phyloP scores from a whole-genome alignment of 2,113 vertebrate species.

The Gymnogyps californianus region DNA sequence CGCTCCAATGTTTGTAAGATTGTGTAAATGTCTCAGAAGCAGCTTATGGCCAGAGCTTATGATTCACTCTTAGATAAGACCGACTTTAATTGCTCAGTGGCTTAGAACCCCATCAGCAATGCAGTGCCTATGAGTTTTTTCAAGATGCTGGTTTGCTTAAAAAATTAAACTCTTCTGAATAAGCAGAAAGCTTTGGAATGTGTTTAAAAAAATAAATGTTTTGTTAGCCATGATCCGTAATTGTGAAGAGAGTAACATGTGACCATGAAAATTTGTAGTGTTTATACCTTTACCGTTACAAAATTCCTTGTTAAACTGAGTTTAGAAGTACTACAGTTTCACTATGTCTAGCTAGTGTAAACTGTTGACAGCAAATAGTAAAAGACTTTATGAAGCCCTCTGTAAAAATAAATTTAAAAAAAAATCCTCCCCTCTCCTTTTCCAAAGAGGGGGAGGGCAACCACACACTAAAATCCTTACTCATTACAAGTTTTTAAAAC shows the following conservation, averaged over 20 bases:
- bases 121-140: constrained; percentile 15
- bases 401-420: background rate
- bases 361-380: background rate
- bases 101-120: constrained; percentile 13
- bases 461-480: background rate
- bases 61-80: background rate
- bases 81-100: background rate
- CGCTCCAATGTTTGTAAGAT: background rate
- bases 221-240: background rate
- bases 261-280: background rate
- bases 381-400: background rate
- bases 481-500: background rate
- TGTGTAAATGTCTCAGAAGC: background rate
- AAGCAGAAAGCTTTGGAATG: background rate
- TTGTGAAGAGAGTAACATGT: background rate
- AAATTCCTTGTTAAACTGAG: background rate
- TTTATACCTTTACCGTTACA: background rate
- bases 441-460: background rate
- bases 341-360: background rate
- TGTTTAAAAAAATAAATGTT: background rate
- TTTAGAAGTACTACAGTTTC: background rate
- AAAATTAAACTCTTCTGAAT: background rate
- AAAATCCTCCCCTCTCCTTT: background rate
- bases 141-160: constrained; percentile 2
- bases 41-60: background rate